Evolutionary conservation across 2,113 vertebrate genomes (phyloP).

Genomic region (Camelus dromedarius): DNA sequence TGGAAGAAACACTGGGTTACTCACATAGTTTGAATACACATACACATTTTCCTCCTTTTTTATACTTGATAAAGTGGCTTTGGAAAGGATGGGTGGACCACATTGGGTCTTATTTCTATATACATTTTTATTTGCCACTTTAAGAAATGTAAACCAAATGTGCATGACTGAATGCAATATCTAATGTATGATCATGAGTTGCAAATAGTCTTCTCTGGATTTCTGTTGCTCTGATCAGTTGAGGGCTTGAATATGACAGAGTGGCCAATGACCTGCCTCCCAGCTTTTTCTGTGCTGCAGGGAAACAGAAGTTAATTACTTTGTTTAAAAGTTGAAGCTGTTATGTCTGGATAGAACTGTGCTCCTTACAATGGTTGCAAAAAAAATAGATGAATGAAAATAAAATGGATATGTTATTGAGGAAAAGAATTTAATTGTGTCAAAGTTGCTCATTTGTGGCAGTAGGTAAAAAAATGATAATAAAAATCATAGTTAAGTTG

Average conservation of each 20-base stretch:
- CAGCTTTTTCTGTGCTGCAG: neutral
- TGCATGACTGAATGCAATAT: neutral
- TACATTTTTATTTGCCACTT: neutral
- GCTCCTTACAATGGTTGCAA: neutral
- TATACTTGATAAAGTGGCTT: neutral
- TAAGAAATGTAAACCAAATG: neutral
- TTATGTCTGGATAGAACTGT: neutral
- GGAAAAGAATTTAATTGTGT: neutral
- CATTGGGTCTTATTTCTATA: neutral
- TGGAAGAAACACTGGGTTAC: neutral
- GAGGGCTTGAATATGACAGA: neutral
- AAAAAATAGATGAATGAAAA: constrained; percentile 17
- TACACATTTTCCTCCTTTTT: neutral
- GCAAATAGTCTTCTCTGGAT: neutral
- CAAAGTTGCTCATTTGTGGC: neutral
- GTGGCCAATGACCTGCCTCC: no score
- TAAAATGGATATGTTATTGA: neutral
- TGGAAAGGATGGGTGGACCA: neutral
- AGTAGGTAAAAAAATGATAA: neutral
- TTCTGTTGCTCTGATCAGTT: neutral
- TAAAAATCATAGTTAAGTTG: neutral
- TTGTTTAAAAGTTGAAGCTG: neutral
- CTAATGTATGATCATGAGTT: neutral
- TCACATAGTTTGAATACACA: neutral
- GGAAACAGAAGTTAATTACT: neutral